A percentile compares a stretch with the other conserved stretches of the same genome.
phyloP scores from a whole-genome alignment of 1,140 invertebrate genomes.

The Polypedilum vanderplanki region DNA sequence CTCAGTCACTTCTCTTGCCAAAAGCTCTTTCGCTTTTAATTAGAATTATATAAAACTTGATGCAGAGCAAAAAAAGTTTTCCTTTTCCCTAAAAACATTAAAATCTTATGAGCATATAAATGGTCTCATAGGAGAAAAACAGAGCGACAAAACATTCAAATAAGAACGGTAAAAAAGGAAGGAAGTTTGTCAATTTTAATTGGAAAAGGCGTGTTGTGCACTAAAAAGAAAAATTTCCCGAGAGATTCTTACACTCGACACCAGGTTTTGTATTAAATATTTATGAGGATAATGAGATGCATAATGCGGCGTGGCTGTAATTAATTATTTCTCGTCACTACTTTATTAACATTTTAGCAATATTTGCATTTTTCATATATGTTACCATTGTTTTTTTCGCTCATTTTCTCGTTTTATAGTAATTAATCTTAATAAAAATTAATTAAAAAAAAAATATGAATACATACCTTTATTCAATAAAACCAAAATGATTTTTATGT shows the following conservation, averaged over 20 bases:
- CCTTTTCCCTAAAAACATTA: too few relatives aligned
- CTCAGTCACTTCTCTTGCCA: too few relatives aligned
- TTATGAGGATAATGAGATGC: constrained; percentile 12
- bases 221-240: background rate
- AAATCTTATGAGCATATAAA: too few relatives aligned
- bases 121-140: too few relatives aligned
- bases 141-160: too few relatives aligned
- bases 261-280: background rate
- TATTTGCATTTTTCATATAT: background rate
- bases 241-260: background rate
- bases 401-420: constrained; percentile 16
- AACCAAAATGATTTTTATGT: too few relatives aligned
- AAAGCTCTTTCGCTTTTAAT: too few relatives aligned
- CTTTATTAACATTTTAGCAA: background rate
- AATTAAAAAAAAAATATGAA: background rate
- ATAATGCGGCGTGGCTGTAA: constrained; percentile 29
- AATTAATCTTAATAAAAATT: constrained; percentile 33
- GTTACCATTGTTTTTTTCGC: background rate
- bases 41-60: too few relatives aligned
- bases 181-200: background rate
- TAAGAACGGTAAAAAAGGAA: too few relatives aligned
- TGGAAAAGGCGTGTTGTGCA: background rate
- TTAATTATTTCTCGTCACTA: constrained; percentile 25
- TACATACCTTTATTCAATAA: background rate
- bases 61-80: too few relatives aligned